Evolutionary conservation across 2,797 vertebrate species (phyloP).

Genomic region (Microctenopoma stevenorrisi): DNA sequence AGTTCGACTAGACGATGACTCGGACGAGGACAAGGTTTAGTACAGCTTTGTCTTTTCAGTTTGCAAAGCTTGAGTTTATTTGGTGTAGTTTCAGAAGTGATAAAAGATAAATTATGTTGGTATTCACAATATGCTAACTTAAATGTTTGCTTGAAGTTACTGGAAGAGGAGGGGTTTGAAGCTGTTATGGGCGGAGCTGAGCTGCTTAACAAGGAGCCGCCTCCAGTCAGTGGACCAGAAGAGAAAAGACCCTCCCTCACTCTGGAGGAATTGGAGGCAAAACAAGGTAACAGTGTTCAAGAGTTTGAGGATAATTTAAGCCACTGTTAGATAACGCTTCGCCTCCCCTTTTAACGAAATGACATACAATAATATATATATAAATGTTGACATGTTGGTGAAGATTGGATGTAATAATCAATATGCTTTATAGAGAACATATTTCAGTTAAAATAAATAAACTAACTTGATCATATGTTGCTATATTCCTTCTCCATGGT

Average conservation of each 20-base stretch:
- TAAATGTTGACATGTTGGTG: too few species aligned
- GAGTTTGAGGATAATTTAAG: neutral
- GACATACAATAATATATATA: too few species aligned
- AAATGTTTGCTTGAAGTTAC: slow-evolving; percentile 60
- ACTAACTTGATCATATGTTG: neutral
- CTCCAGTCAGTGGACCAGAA: slow-evolving; percentile 76
- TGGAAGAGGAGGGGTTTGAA: slow-evolving; percentile 81
- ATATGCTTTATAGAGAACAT: neutral
- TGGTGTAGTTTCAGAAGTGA: neutral
- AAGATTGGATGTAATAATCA: neutral
- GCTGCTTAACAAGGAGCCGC: slow-evolving; percentile 61
- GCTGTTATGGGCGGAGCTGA: slow-evolving; percentile 67
- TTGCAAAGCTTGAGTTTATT: neutral
- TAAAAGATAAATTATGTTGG: neutral
- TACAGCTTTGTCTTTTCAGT: slow-evolving; percentile 6
- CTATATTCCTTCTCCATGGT: neutral
- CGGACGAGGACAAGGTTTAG: slow-evolving; percentile 90
- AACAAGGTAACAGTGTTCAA: slow-evolving; percentile 87
- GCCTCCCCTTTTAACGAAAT: neutral
- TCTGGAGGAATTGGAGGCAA: slow-evolving; percentile 95
- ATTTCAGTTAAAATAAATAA: neutral
- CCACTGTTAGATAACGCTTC: too few species aligned
- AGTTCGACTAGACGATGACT: slow-evolving; percentile 95
- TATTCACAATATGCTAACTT: neutral
- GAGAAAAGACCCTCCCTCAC: slow-evolving; percentile 92